Percentiles rank a stretch among this genome's conserved stretches.
Conservation (phyloP, 2,888 invertebrate genomes). For the Lasioglossum morio region DNA sequence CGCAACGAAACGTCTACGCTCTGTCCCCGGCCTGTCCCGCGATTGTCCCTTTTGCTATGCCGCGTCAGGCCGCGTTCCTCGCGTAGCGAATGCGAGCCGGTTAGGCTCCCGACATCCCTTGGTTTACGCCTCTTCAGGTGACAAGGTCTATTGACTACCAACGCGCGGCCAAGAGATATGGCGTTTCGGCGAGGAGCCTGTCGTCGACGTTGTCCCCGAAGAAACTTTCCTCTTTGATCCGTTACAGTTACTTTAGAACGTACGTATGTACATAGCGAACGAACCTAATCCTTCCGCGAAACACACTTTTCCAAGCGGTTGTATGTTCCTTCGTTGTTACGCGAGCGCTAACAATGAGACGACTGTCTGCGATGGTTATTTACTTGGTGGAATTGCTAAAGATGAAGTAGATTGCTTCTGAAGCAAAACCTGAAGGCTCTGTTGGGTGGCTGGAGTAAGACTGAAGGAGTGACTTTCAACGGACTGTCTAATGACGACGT, state of each 20-base stretch:
- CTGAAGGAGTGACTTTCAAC: neutral
- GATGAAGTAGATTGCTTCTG: neutral
- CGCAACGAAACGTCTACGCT: conserved; percentile 38
- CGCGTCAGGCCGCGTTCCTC: conserved; percentile 24
- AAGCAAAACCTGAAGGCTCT: neutral
- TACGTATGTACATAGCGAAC: too few relatives aligned
- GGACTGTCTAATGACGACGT: neutral
- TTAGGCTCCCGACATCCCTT: neutral
- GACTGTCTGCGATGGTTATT: neutral
- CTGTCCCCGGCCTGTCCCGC: conserved; percentile 18
- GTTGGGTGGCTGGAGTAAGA: neutral
- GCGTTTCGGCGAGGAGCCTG: neutral
- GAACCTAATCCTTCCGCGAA: neutral
- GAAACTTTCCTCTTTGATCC: neutral
- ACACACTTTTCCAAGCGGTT: neutral
- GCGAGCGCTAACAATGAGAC: neutral
- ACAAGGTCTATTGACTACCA: conserved; percentile 43
- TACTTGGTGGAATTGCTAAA: neutral
- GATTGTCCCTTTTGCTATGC: conserved; percentile 45
- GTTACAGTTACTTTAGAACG: neutral
- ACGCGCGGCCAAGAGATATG: conserved; percentile 44
- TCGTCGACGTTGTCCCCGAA: neutral
- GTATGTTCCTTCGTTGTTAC: neutral
- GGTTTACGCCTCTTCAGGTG: conserved; percentile 42
- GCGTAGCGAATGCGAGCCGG: conserved; percentile 50